A percentile compares a stretch with the other conserved stretches of the same genome.
These are phyloP conservation scores for Saccopteryx leptura DNA, from an alignment of 2,113 vertebrate genomes.

Conservation along the genomic window DNA sequence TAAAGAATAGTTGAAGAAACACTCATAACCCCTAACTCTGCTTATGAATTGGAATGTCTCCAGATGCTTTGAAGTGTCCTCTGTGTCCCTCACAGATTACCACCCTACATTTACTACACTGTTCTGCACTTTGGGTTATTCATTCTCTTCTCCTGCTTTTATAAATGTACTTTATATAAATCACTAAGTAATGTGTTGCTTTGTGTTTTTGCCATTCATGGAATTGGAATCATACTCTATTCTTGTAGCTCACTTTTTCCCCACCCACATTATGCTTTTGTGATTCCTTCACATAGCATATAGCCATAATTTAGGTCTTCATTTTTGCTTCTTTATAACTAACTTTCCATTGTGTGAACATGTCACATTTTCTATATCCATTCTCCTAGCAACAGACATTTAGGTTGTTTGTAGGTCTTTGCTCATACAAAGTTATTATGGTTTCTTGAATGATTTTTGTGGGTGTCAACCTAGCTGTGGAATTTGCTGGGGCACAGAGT, in stretches of 20 bases:
- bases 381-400: background rate
- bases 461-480: background rate
- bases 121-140: background rate
- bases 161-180: background rate
- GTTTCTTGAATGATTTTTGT: background rate
- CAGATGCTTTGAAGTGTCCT: background rate
- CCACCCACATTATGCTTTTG: background rate
- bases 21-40: background rate
- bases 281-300: background rate
- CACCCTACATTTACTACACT: background rate
- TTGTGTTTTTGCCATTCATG: background rate
- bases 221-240: background rate
- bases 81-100: background rate
- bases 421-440: background rate
- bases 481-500: background rate
- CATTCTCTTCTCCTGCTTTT: background rate
- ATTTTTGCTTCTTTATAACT: background rate
- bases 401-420: background rate
- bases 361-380: background rate
- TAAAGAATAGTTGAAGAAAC: slow-evolving; percentile 4
- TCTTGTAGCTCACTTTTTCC: background rate
- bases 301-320: background rate
- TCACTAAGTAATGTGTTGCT: background rate
- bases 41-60: background rate
- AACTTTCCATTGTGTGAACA: background rate